Percentiles rank a stretch among this genome's conserved stretches.
Evolutionary conservation across 2,113 vertebrate genomes (phyloP).

Genomic region (Epinephelus cyanopodus): DNA sequence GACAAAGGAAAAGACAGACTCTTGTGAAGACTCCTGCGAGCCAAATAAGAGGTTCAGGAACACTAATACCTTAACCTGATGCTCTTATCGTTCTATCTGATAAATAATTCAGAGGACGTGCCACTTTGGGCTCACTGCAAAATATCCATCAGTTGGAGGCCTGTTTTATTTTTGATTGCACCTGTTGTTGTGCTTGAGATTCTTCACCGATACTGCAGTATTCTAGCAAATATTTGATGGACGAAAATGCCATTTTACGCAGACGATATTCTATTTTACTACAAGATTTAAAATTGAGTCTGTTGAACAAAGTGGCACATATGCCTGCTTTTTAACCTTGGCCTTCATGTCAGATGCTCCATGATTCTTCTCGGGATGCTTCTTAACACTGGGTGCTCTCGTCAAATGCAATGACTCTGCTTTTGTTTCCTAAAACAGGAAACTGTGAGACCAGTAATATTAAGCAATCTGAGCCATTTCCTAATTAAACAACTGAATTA

Average conservation of each 20-base stretch:
- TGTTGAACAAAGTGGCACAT: neutral
- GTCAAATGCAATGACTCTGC: slow-evolving; percentile 2
- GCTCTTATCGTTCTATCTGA: slow-evolving; percentile 58
- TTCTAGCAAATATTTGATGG: neutral
- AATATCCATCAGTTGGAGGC: neutral
- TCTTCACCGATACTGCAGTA: neutral
- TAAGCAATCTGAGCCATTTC: slow-evolving; percentile 57
- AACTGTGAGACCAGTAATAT: slow-evolving; percentile 22
- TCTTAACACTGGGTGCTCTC: slow-evolving; percentile 2
- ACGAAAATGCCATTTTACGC: neutral
- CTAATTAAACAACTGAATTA: slow-evolving; percentile 76
- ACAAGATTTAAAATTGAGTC: neutral
- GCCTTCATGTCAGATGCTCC: slow-evolving; percentile 17
- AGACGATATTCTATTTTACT: slow-evolving; percentile 40
- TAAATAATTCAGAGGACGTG: slow-evolving; percentile 50
- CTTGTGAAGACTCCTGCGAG: slow-evolving; percentile 58
- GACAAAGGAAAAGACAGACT: slow-evolving; percentile 78
- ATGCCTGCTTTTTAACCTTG: neutral
- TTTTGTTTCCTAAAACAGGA: slow-evolving; percentile 49
- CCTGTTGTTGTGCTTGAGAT: slow-evolving; percentile 12
- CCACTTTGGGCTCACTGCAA: slow-evolving; percentile 25
- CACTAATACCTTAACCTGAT: slow-evolving; percentile 68
- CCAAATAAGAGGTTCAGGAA: slow-evolving; percentile 67
- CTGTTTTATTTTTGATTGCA: slow-evolving; percentile 1
- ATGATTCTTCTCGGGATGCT: slow-evolving; percentile 18